phyloP scores from a whole-genome alignment of 2,888 invertebrate genomes.

The Hydropsyche betteni region DNA sequence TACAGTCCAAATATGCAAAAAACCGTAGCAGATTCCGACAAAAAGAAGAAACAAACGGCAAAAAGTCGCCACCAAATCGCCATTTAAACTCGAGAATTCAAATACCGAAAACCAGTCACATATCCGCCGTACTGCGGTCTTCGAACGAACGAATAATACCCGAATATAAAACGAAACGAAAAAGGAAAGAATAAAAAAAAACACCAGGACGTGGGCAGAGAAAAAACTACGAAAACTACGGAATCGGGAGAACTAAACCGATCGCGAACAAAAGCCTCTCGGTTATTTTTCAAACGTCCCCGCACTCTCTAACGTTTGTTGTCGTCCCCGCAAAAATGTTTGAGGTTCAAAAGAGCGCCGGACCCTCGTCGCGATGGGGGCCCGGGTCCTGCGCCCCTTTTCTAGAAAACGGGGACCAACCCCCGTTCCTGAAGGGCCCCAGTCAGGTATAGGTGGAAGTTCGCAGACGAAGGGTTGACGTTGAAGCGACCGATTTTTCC shows the following conservation, averaged over 20 bases:
- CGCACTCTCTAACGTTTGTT: conserved; percentile 9
- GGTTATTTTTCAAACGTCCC: not conserved
- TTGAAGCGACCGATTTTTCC: too few species aligned
- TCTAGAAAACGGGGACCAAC: too few species aligned
- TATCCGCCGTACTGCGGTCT: too few species aligned
- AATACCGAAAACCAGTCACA: too few species aligned
- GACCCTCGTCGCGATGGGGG: not conserved
- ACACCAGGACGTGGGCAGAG: not conserved
- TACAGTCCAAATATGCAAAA: too few species aligned
- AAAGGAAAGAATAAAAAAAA: not conserved
- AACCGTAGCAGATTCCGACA: too few species aligned
- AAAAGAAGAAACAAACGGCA: too few species aligned
- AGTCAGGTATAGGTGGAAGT: not conserved
- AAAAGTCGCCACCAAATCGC: too few species aligned
- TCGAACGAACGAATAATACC: conserved; percentile 2
- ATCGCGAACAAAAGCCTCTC: conserved; percentile 7
- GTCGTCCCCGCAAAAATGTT: conserved; percentile 13
- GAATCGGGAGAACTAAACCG: conserved; percentile 2
- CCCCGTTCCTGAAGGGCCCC: too few species aligned
- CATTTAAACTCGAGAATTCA: too few species aligned
- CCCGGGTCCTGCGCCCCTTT: not conserved
- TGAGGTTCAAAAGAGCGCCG: conserved; percentile 1
- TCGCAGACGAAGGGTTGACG: conserved; percentile 11
- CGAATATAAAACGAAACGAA: conserved; percentile 5
- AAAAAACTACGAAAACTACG: not conserved